Evolutionary conservation across 1,140 invertebrate species (phyloP), one percentile per base, ranked within the genome.

Genomic region (Onthophagus taurus): DNA sequence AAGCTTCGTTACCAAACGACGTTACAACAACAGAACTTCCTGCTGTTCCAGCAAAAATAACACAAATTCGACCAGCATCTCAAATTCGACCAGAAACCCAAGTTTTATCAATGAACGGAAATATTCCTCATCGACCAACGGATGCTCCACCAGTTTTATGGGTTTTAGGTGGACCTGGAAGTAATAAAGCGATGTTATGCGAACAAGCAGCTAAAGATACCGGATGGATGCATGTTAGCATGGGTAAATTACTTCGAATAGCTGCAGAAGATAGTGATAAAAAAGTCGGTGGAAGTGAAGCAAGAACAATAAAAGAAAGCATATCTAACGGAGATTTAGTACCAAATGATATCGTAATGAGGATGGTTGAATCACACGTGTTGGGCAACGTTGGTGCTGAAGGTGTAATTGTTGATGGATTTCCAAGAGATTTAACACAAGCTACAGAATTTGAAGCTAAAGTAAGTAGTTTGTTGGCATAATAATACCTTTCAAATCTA

Each of bases 401-500:
- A 13, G 89, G 89, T 9, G 80, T 93, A 44, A 73, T 96, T 36
- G 77, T 96, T 20, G 90, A 93, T 61, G 90, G 90, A 1, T 95
- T 85, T 66, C 91, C 92, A 0, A 70, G 89, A 36, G 86, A 93
- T 55, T 68, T 91, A 50, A 77, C 80, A 35, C 90, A 96, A 69
- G 81, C 87, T 45, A 74, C 78, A 30, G 75, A 80, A 52, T 94
- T 93, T 64, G 83, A 95, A 64, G 78, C 72, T 30, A 83, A 88
- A 75, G 89, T 92, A 54, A 58, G 54, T 49, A 13, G 14, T 21
- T 2, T n/a, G n/a, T n/a, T n/a, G n/a, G n/a, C n/a, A n/a, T n/a
- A n/a, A n/a, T n/a, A n/a, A n/a, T n/a, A n/a, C n/a, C n/a, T n/a
- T n/a, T n/a, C n/a, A n/a, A n/a, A n/a, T n/a, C n/a, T n/a, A n/a